Base-by-base conservation (phyloP, 2,888 invertebrate species). In the Meteorus cinctellus region DNA sequence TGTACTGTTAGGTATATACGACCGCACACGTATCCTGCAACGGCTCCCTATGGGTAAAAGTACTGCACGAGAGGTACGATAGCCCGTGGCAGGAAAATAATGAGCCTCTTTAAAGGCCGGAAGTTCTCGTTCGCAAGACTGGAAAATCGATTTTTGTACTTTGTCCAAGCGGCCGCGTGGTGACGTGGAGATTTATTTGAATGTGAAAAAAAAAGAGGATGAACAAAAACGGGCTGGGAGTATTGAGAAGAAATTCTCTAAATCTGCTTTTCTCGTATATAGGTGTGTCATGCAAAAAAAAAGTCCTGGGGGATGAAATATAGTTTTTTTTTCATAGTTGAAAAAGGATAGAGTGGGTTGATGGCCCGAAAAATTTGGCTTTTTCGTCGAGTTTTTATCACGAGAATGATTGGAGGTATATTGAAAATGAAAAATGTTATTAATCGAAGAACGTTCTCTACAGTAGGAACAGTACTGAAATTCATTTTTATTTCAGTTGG, bases 31-130 rank as follows among this genome's bases (percentile, higher is more conserved):
- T 41, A 41, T 41, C 41, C 41, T 41, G 41, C 41, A 12, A 41
- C 41, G 2, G 41, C 41, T 41, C 41, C 41, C 41, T 12, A 12
- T 41, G 41, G 41, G 41, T 12, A 41, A 8, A 41, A 41, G 41
- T 41, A 41, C 41, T 69, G 72, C 65, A 60, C 79, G 77, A 72
- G 72, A 71, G 60, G 65, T 59, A 48, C 41, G 31, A 27, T 67
- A 74, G 68, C 76, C 69, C 75, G 81, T 83, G 83, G 82, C 82
- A 82, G 85, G 79, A 84, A 85, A 88, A 85, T 87, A 87, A 86
- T 87, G 87, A 86, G 85, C 82, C 83, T 86, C 85, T 86, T 86
- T 87, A 86, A 84, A 86, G 81, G 81, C 82, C 84, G 81, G 83
- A 85, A 84, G 82, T 85, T 86, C 82, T 83, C 72, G 76, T 82